phyloP scores from a whole-genome alignment of 2,888 invertebrate genomes.

The Dioctria linearis region DNA sequence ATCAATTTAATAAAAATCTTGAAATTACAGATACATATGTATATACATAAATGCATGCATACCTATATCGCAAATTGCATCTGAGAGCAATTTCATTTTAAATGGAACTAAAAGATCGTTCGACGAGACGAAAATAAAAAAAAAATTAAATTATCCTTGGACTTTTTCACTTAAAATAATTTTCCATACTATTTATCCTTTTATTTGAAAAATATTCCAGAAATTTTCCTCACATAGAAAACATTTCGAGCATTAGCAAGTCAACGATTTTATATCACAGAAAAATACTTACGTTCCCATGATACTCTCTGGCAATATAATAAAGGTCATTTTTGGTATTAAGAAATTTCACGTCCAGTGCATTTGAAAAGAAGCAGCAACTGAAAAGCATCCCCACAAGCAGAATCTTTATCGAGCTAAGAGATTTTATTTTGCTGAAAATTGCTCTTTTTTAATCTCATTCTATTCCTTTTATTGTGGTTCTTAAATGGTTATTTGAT shows the following conservation, averaged over 20 bases:
- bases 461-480: slow-evolving; percentile 45
- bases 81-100: too few relatives aligned
- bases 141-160: too few relatives aligned
- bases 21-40: too few relatives aligned
- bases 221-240: too few relatives aligned
- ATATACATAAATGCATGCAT: too few relatives aligned
- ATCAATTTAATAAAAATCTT: too few relatives aligned
- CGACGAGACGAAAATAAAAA: too few relatives aligned
- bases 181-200: too few relatives aligned
- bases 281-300: background rate
- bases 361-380: slow-evolving; percentile 35
- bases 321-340: slow-evolving; percentile 54
- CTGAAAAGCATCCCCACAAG: slow-evolving; percentile 31
- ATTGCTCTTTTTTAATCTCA: slow-evolving; percentile 52
- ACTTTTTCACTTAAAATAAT: too few relatives aligned
- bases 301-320: slow-evolving; percentile 19
- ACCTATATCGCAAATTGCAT: too few relatives aligned
- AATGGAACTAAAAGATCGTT: too few relatives aligned
- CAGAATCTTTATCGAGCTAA: slow-evolving; percentile 23
- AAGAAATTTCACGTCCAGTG: slow-evolving; percentile 55
- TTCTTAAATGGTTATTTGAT: slow-evolving; percentile 51
- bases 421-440: slow-evolving; percentile 57
- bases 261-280: slow-evolving; percentile 9
- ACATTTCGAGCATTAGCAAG: background rate
- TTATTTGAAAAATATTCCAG: too few relatives aligned